These are phyloP conservation scores for Autographa pulchrina DNA, from an alignment of 2,888 invertebrate species.

Conservation along the genomic window DNA sequence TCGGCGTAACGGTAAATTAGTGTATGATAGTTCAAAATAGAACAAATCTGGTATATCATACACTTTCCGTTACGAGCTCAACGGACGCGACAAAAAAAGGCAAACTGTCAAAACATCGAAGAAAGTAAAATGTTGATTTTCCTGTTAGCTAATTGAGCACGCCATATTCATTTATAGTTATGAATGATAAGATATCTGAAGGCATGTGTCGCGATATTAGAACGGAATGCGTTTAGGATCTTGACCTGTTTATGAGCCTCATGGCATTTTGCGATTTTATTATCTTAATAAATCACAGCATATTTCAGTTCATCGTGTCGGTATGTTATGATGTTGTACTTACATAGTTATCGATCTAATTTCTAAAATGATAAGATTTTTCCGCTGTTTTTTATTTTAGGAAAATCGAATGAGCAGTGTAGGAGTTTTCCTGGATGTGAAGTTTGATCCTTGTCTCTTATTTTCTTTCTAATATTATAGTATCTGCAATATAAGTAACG, in stretches of 20 bases:
- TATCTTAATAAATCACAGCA: neutral
- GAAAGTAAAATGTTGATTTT: constrained; percentile 55
- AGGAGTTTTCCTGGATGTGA: too few species aligned
- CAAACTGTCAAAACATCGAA: constrained; percentile 45
- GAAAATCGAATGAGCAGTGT: neutral
- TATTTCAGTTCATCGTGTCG: neutral
- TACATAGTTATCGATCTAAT: too few species aligned
- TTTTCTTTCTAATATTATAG: too few species aligned
- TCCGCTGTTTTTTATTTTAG: neutral
- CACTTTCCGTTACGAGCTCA: constrained; percentile 46
- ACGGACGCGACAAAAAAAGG: constrained; percentile 36
- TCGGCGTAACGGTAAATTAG: constrained; percentile 39
- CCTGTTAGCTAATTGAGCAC: constrained; percentile 38
- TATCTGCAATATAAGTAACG: too few species aligned
- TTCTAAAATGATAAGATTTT: too few species aligned
- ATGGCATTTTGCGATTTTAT: neutral
- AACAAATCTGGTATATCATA: constrained; percentile 21
- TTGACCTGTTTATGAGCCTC: constrained; percentile 15
- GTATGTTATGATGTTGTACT: neutral
- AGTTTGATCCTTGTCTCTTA: too few species aligned
- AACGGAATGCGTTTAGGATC: constrained; percentile 16
- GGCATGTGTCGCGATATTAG: constrained; percentile 20
- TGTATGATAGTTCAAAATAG: constrained; percentile 47
- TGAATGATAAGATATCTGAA: constrained; percentile 28
- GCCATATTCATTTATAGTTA: constrained; percentile 20